Base-by-base conservation (phyloP, 2,113 vertebrate genomes). In the Pterocles gutturalis region DNA sequence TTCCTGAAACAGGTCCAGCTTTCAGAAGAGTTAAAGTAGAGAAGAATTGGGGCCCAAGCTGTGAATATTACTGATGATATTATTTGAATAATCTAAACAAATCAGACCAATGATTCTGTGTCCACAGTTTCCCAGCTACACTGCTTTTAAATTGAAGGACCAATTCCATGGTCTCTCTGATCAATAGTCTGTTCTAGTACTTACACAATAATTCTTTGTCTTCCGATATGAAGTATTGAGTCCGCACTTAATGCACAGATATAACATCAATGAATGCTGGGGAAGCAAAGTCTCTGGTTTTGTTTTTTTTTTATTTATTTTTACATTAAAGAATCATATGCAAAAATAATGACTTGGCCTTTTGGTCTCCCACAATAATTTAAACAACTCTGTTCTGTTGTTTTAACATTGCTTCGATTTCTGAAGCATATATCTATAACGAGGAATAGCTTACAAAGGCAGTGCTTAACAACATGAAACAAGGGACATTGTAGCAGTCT, bases 11-110 rank as follows among this genome's bases (percentile, higher is more conserved):
- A 21, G 15, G 33, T 89, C 57, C 70, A 89, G 75, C 20, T 83
- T 87, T 93, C 53, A 73, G 67, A 84, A 75, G 34, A 86, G 34
- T 45, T 93, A 61, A 89, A 94, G 62, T 31, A 69, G 57, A 90
- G 86, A 75, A 87, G 90, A 79, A 75, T 67, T 34, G 41, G 49
- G 85, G 22, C 22, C 61, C 65, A 82, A 83, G 36, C 29, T 86
- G 79, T 89, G 88, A 86, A n/a, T 86, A 81, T 72, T 89, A 69
- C 13, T 81, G 54, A 65, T 2, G 3, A 29, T 87, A 78, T 89
- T 94, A 75, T 93, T 76, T 88, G 70, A 96, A 86, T 78, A 88
- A 87, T 60, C 71, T 83, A 94, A 96, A 91, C 70, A 96, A 96
- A 83, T 61, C 90, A 92, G 49, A 80, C 43, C 16, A 46, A 38